These are phyloP conservation scores for Scolopax bukidnonensis DNA, from an alignment of 2,797 vertebrate species.

Conservation along the genomic window DNA sequence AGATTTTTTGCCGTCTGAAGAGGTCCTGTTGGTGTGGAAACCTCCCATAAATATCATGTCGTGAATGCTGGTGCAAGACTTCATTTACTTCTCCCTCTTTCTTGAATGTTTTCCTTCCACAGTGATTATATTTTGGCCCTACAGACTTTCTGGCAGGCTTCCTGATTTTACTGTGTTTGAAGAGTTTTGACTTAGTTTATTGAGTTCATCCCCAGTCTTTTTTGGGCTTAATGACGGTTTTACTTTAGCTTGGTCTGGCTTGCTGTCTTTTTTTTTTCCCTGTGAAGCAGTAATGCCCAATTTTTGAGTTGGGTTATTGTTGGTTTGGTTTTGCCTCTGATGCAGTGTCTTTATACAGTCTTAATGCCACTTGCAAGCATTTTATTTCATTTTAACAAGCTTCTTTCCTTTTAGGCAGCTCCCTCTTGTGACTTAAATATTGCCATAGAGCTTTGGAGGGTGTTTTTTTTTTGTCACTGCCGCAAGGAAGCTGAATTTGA, in stretches of 20 bases:
- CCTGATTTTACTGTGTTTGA: background rate
- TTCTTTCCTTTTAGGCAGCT: background rate
- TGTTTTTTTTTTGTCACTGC: background rate
- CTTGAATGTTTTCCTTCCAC: background rate
- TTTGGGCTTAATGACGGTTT: background rate
- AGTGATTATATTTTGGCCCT: background rate
- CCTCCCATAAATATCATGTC: background rate
- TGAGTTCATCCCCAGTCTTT: background rate
- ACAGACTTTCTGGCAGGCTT: background rate
- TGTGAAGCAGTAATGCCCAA: background rate
- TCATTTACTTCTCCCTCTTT: background rate
- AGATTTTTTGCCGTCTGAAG: background rate
- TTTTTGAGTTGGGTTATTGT: background rate
- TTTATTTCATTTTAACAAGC: background rate
- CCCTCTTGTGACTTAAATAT: background rate
- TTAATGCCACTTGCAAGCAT: background rate
- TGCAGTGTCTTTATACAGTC: background rate
- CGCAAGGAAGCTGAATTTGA: conserved; percentile 15
- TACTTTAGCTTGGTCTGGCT: background rate
- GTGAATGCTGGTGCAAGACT: background rate
- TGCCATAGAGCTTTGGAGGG: background rate
- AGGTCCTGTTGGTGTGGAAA: background rate
- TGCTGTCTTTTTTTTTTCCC: background rate
- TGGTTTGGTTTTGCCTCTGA: background rate
- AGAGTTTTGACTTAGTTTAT: background rate